Evolutionary conservation across 2,797 vertebrate species (phyloP).

Genomic region (Mallotus villosus): DNA sequence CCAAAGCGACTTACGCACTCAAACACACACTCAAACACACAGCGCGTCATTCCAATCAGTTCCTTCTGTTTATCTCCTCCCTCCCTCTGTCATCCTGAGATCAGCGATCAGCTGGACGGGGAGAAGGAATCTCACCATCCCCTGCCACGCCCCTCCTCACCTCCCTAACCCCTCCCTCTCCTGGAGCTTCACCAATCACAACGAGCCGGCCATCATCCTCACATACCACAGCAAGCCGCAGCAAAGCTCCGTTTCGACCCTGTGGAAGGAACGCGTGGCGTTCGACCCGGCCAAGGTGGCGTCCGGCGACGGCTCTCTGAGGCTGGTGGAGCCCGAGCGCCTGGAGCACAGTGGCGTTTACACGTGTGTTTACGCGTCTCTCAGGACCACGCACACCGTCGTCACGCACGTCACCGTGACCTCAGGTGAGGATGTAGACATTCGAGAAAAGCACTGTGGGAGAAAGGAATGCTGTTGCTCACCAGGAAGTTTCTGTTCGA

Average conservation of each 20-base stretch:
- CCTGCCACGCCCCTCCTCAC: constrained; percentile 63
- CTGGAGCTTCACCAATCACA: constrained; percentile 66
- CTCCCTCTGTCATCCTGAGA: neutral
- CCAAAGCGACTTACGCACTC: neutral
- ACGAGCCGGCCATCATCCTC: constrained; percentile 55
- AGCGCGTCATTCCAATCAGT: neutral
- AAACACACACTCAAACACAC: neutral
- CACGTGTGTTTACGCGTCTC: constrained; percentile 60
- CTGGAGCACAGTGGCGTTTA: constrained; percentile 62
- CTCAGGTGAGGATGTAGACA: constrained; percentile 38
- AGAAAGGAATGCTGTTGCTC: too few relatives aligned
- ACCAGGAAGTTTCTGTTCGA: too few relatives aligned
- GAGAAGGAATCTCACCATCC: constrained; percentile 66
- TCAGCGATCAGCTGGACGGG: constrained; percentile 53
- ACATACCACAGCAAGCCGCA: constrained; percentile 60
- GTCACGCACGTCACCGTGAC: constrained; percentile 52
- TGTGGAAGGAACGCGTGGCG: constrained; percentile 55
- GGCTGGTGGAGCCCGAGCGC: constrained; percentile 55
- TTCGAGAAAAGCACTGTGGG: too few relatives aligned
- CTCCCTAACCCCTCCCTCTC: constrained; percentile 59
- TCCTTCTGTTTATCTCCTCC: neutral
- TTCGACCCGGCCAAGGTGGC: constrained; percentile 50
- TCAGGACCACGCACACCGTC: constrained; percentile 55
- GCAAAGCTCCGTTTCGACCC: neutral
- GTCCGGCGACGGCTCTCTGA: constrained; percentile 70